Conservation (phyloP, 2,888 invertebrate species). For the Euzophera pinguis region DNA sequence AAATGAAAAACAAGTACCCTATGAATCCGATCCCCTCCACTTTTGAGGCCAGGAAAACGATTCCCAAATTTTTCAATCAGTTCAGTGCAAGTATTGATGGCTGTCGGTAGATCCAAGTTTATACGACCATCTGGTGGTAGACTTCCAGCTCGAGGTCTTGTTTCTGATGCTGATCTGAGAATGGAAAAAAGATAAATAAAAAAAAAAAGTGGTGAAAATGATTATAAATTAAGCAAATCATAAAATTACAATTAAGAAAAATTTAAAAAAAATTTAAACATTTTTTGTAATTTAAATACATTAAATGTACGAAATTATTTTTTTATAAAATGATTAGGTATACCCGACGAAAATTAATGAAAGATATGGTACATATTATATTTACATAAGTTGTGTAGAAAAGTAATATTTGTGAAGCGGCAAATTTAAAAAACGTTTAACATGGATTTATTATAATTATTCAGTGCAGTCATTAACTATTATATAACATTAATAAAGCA, state of each 20-base stretch:
- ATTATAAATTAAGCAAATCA: not conserved
- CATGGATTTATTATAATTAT: too few species aligned
- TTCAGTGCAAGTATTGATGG: conserved; percentile 49
- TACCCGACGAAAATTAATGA: too few species aligned
- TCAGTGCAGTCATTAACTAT: too few species aligned
- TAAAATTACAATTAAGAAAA: not conserved
- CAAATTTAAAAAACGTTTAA: too few species aligned
- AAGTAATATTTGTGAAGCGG: too few species aligned
- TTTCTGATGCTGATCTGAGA: conserved; percentile 34
- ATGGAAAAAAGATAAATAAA: conserved; percentile 12
- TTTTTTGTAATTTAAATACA: too few species aligned
- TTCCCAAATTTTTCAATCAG: conserved; percentile 75
- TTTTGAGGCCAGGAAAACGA: conserved; percentile 69
- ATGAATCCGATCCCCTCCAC: conserved; percentile 79
- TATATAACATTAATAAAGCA: not conserved
- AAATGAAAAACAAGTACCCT: conserved; percentile 68
- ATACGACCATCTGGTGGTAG: conserved; percentile 44
- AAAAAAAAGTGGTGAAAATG: conserved; percentile 5
- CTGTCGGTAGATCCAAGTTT: conserved; percentile 36
- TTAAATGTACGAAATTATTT: too few species aligned
- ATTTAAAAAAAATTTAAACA: too few species aligned
- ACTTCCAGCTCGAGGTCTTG: conserved; percentile 60
- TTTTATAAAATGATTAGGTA: too few species aligned
- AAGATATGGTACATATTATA: too few species aligned
- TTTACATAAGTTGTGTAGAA: too few species aligned